Conservation (phyloP, 2,888 invertebrate species). For the Megaustenia siamemsis region DNA sequence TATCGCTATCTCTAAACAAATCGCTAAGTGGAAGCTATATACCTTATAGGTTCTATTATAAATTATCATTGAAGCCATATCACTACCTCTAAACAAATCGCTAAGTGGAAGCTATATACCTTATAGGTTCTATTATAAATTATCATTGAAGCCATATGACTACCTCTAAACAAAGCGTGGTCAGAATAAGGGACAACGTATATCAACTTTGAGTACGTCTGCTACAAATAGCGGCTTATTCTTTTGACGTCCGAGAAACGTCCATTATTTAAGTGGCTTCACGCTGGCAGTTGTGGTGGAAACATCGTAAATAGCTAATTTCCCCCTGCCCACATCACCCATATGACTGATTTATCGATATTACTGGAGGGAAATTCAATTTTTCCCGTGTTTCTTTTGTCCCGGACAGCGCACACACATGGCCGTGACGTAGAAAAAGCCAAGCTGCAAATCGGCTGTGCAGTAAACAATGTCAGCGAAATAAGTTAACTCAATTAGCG, state of each 20-base stretch:
- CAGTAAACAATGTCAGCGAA: slow-evolving; percentile 16
- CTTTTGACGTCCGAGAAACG: neutral
- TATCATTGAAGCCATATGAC: no score
- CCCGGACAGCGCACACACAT: neutral
- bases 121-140: no score
- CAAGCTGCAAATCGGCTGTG: slow-evolving; percentile 1
- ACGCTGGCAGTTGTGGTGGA: neutral
- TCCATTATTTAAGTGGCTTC: neutral
- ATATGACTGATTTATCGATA: slow-evolving; percentile 22
- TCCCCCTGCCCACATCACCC: slow-evolving; percentile 1
- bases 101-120: no score
- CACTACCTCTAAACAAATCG: no score
- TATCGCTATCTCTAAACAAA: no score
- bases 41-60: no score
- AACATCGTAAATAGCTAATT: slow-evolving; percentile 3
- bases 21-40: no score
- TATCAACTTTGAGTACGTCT: neutral
- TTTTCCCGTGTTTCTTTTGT: slow-evolving; percentile 13
- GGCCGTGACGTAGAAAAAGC: slow-evolving; percentile 4
- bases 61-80: no score
- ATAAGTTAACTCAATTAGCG: slow-evolving; percentile 37
- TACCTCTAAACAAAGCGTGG: no score
- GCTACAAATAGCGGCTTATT: neutral
- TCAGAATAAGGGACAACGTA: no score
- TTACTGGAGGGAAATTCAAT: neutral